phyloP scores from a whole-genome alignment of 2,888 invertebrate species.

The Nemotelus pantherinus region DNA sequence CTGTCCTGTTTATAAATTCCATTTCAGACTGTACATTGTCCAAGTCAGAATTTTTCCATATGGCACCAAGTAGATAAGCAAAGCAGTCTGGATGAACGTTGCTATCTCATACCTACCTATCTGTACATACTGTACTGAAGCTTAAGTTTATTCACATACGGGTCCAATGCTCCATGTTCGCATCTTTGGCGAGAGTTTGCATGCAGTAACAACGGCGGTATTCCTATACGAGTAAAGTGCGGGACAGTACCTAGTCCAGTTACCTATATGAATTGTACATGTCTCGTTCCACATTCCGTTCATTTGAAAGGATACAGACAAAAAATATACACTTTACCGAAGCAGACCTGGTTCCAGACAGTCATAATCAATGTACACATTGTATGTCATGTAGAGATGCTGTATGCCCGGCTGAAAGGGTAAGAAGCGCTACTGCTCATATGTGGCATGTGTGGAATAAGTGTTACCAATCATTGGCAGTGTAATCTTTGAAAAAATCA shows the following conservation, averaged over 20 bases:
- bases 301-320: constrained; percentile 47
- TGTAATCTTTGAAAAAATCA: neutral
- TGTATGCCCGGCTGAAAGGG: constrained; percentile 11
- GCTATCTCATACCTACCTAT: constrained; percentile 2
- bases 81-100: constrained; percentile 9
- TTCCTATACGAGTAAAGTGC: constrained; percentile 24
- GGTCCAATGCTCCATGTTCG: neutral
- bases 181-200: constrained; percentile 16
- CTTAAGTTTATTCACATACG: neutral
- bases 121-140: neutral
- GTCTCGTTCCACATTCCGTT: constrained; percentile 44
- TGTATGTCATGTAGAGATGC: neutral
- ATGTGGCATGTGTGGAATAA: neutral
- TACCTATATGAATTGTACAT: constrained; percentile 44
- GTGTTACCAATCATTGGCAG: constrained; percentile 2
- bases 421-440: neutral
- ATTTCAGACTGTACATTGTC: constrained; percentile 39
- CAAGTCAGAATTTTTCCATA: constrained; percentile 41
- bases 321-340: constrained; percentile 32
- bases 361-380: neutral
- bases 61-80: constrained; percentile 46
- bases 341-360: constrained; percentile 31
- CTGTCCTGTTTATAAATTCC: constrained; percentile 48
- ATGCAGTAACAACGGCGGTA: constrained; percentile 31
- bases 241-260: constrained; percentile 34